Percentiles rank a stretch among this genome's conserved stretches.
These are phyloP conservation scores for Hofmannophila pseudospretella DNA, from an alignment of 2,888 invertebrate species.

Conservation along the genomic window DNA sequence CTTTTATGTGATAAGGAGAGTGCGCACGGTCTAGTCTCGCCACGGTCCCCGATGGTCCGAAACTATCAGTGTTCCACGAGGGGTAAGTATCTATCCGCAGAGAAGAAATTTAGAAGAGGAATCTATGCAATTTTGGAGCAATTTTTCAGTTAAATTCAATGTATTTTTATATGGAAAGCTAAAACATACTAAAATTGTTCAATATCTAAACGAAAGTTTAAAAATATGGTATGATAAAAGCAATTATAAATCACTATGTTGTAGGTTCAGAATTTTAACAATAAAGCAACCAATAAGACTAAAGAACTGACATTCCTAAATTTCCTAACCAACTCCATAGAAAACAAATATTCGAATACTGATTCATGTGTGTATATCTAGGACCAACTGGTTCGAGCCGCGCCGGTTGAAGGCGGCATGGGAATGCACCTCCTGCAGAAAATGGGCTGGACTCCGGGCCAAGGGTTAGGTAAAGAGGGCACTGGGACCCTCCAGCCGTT, in stretches of 20 bases:
- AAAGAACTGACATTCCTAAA: no score
- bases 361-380: conserved; percentile 68
- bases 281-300: no score
- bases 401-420: conserved; percentile 95
- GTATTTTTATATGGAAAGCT: no score
- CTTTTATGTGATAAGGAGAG: conserved; percentile 67
- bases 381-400: conserved; percentile 94
- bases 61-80: conserved; percentile 16
- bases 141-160: no score
- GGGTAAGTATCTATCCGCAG: conserved; percentile 49
- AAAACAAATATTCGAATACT: no score
- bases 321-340: no score
- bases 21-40: conserved; percentile 27
- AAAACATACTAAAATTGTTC: no score
- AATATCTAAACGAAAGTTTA: no score
- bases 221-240: no score
- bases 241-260: no score
- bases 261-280: no score
- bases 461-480: conserved; percentile 97
- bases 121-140: background rate
- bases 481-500: conserved; percentile 94
- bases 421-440: conserved; percentile 97
- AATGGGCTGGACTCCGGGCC: conserved; percentile 99
- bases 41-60: conserved; percentile 5
- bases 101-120: background rate